Evolutionary conservation across 2,888 invertebrate genomes (phyloP), one percentile per base, ranked within the genome.

Genomic region (Tinea pellionella): DNA sequence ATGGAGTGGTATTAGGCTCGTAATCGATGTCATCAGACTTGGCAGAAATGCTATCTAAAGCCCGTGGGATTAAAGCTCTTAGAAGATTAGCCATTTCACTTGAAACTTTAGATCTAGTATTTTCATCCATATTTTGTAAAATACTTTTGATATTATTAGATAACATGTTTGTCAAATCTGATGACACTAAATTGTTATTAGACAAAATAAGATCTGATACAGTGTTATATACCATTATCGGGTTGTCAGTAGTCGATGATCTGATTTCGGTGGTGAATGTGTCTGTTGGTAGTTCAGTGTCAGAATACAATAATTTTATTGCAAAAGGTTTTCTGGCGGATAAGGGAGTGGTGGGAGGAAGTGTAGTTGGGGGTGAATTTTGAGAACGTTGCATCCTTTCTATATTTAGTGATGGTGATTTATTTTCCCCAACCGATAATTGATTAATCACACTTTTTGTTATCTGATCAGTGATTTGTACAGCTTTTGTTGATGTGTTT

Each of bases 91-190:
- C 74, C 82, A 87, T 86, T 78, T 89, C 89, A 72, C 84, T 84
- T 63, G 80, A 79, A 71, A 89, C 76, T 77, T 78, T 85, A 68
- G 76, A 75, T 75, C 73, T 83, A 75, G 78, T 82, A 13, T 75
- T 75, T 64, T 79, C 79, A 67, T 87, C 84, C 82, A 86, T 81
- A 68, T 78, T 80, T 71, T 77, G 69, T 61, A 87, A 77, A 66
- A 87, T 84, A 73, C 72, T 74, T 72, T 70, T 77, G 67, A 87
- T 87, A 67, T 83, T 84, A 80, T 78, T 84, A 66, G 86, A 75
- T 65, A 87, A 77, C 86, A 86, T 87, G 86, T 86, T 86, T 75
- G 87, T 87, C 87, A 87, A 80, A 83, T 83, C 85, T 63, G 81
- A 78, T 63, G 87, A 87, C 59, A 87, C 79, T 77, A 86, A 69